phyloP scores from a whole-genome alignment of 2,888 invertebrate genomes.

The Agrypnus murinus region DNA sequence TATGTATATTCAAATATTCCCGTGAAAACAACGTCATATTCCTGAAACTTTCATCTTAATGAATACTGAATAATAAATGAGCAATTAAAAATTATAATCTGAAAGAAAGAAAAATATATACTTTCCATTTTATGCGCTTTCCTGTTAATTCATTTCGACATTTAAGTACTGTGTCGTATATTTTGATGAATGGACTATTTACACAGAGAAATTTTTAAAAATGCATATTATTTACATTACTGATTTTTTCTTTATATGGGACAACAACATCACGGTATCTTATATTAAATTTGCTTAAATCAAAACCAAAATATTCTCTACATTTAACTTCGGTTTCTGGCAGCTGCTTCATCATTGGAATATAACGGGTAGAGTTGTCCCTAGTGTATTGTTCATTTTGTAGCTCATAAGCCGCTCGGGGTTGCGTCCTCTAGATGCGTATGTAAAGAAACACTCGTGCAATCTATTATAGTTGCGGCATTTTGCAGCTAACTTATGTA shows the following conservation, averaged over 20 bases:
- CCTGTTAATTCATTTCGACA: conserved; percentile 40
- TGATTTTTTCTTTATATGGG: not conserved
- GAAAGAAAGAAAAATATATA: no score
- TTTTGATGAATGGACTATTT: conserved; percentile 42
- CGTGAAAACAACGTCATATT: no score
- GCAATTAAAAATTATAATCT: no score
- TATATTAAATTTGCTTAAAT: conserved; percentile 36
- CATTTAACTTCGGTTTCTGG: conserved; percentile 46
- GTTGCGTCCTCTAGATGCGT: conserved; percentile 52
- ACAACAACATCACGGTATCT: conserved; percentile 18
- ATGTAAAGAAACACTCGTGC: conserved; percentile 66
- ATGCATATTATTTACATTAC: no score
- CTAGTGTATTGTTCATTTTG: conserved; percentile 46
- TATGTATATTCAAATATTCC: no score
- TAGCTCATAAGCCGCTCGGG: conserved; percentile 48
- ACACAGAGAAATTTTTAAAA: not conserved
- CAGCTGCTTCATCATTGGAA: conserved; percentile 44
- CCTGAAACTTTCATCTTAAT: no score
- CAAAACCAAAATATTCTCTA: conserved; percentile 39
- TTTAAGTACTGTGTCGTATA: not conserved
- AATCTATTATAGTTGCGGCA: conserved; percentile 68
- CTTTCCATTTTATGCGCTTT: not conserved
- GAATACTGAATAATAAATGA: no score
- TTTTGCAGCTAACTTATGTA: conserved; percentile 67
- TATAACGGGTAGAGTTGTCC: conserved; percentile 45